Evolutionary conservation across 2,888 invertebrate genomes (phyloP), one percentile per base, ranked within the genome.

Genomic region (Belgica antarctica): DNA sequence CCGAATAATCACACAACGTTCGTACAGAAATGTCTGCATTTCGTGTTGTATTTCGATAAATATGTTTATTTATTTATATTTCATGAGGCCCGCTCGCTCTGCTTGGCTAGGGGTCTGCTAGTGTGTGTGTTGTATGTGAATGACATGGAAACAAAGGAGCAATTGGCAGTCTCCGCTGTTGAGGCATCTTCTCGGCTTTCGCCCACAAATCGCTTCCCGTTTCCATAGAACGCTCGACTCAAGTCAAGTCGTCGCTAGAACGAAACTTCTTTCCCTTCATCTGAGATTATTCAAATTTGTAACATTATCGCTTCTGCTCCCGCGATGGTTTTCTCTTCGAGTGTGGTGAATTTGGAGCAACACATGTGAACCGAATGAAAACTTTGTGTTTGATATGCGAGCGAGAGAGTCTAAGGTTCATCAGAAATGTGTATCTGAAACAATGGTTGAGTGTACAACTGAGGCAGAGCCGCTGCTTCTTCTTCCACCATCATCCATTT

Each of bases 31-130:
- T 15, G 68, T 68, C 68, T 68, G 68, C 68, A 68, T 52, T 68
- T 46, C 57, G 68, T 68, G 57, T 68, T 17, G 65, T 47, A 65
- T 65, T 52, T 68, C 68, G 68, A 68, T 68, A 68, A 68, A 68
- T 34, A 68, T 66, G 28, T 66, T 66, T 66, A 66, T 68, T 68
- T 68, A 68, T 68, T 68, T 68, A 68, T 68, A 68, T 68, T 68
- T 68, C 25, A 68, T 68, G 68, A 68, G 57, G 68, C 57, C 68
- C 34, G n/a, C n/a, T 62, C 34, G 22, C 25, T 34, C 36, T 8
- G 8, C 25, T 31, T 2, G 62, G 4, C n/a, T n/a, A n/a, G n/a
- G n/a, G n/a, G n/a, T 2, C 12, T 61, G 8, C 15, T 17, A 1
- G 17, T 34, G 34, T 62, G 31, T 31, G 34, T 28, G 62, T 34